Base-by-base conservation (phyloP, 2,888 invertebrate genomes). In the Tolmerus cingulatus region DNA sequence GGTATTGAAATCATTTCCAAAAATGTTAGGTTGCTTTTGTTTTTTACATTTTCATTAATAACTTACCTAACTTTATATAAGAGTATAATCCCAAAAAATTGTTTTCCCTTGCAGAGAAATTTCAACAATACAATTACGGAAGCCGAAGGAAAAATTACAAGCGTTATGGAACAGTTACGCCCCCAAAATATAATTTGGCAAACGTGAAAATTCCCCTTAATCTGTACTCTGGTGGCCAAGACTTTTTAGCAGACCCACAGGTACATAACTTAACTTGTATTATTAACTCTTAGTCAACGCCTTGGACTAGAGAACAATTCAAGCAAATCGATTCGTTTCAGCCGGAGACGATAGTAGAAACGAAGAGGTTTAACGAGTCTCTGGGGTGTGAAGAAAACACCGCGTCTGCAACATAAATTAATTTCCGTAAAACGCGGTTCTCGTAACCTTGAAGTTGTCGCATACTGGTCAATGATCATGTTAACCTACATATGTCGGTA, bases 91-190 rank as follows among this genome's bases (percentile, higher is more conserved):
- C 23, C 3, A 23, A 34, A 30, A 37, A 40, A 0, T 9, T 27
- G 1, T 46, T 16, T 1, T 46, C 9, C 9, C 12, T 5, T 46
- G 16, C 79, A 86, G 86, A 51, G 5, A n/a, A 27, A 43, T 86
- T 86, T 27, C 86, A 46, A 34, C 40, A 86, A 12, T 86, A 74
- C 40, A 46, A 86, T 30, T 86, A 86, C 43, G 46, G 76, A 19
- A 86, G 9, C 8, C 43, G 9, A 16, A 2, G 1, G 27, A 46
- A 43, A 46, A 86, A 86, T 30, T 76, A 74, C 76, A 43, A 46
- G 34, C 27, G 3, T 1, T 86, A 86, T 34, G 27, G 51, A 2
- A 74, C 23, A 8, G 9, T 8, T 30, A 51, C 76, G 8, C 76
- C 76, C 0, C 86, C 86, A 2, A 14, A 19, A 5, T 86, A 86